A percentile compares a stretch with the other conserved stretches of the same genome.
phyloP scores from a whole-genome alignment of 2,888 invertebrate species.

The Frankliniella fusca region DNA sequence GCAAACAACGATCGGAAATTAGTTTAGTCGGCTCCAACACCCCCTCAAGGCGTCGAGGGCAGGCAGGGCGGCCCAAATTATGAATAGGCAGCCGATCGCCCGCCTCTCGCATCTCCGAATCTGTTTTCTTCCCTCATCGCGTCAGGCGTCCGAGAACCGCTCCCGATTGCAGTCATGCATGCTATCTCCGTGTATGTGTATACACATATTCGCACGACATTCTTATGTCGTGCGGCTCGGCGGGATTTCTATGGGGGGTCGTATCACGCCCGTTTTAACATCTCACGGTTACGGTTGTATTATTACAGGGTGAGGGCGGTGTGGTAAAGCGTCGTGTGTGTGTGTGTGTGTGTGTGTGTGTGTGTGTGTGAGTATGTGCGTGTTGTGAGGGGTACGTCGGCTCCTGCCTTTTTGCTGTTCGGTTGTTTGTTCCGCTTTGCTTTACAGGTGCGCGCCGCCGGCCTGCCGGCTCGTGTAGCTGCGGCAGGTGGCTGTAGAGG shows the following conservation, averaged over 20 bases:
- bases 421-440: conserved; percentile 22
- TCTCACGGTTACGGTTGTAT: too few relatives aligned
- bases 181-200: too few relatives aligned
- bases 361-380: background rate
- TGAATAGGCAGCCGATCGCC: background rate
- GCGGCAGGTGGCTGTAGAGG: background rate
- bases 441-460: background rate
- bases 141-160: too few relatives aligned
- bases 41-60: background rate
- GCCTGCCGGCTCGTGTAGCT: background rate
- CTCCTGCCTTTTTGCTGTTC: background rate
- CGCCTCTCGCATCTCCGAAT: background rate
- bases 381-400: background rate
- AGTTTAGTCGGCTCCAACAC: background rate
- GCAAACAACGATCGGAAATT: background rate
- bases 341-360: background rate
- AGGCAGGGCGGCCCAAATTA: background rate
- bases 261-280: too few relatives aligned
- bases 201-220: too few relatives aligned
- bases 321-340: background rate
- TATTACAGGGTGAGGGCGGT: too few relatives aligned
- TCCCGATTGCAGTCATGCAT: too few relatives aligned
- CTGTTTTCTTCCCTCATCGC: too few relatives aligned
- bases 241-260: too few relatives aligned
- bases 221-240: too few relatives aligned